Evolutionary conservation across 2,113 vertebrate genomes (phyloP), one percentile per base, ranked within the genome.

Genomic region (Onychorhynchus coronatus): DNA sequence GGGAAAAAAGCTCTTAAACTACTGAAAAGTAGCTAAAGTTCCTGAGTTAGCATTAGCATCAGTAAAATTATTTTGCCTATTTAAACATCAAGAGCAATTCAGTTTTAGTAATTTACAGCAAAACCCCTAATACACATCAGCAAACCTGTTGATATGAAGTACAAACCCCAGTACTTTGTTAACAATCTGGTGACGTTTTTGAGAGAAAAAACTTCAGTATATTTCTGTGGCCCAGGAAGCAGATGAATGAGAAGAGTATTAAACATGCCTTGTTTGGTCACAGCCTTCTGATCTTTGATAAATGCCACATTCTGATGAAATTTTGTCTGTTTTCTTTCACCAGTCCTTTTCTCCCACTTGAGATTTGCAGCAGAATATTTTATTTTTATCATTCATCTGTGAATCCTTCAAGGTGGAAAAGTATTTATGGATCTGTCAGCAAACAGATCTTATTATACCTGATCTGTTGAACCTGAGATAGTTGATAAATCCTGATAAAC

Each of bases 291-390:
- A 95, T 95, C 56, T 91, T 91, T 93, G 81, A 89, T 73, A 93
- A 96, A 67, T 39, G 66, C 55, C 31, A 46, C 3, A 2, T 95
- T 94, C 94, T 98, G 97, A 97, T 97, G 95, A 97, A 66, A 88
- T 59, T 94, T 97, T 96, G 94, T 96, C 95, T 96, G 65, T 96
- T 95, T 95, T 97, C 97, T 98, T 97, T 98, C 96, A 98, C 95
- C 97, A 61, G 84, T 85, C 93, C 93, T 97, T 98, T 98, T 97
- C 96, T 96, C 96, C 73, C 47, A 94, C 76, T 97, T 96, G 93
- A 97, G 95, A 94, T 97, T 95, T 97, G 92, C 93, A 95, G 90
- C 37, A 79, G 93, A 96, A 88, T 92, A 95, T 96, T 62, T 3
- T 93, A 41, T 61, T 95, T 94, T 85, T 94, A 27, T 79, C 83